Evolutionary conservation across 2,113 vertebrate species (phyloP), one percentile per base, ranked within the genome.

Genomic region (Rhagologus leucostigma): DNA sequence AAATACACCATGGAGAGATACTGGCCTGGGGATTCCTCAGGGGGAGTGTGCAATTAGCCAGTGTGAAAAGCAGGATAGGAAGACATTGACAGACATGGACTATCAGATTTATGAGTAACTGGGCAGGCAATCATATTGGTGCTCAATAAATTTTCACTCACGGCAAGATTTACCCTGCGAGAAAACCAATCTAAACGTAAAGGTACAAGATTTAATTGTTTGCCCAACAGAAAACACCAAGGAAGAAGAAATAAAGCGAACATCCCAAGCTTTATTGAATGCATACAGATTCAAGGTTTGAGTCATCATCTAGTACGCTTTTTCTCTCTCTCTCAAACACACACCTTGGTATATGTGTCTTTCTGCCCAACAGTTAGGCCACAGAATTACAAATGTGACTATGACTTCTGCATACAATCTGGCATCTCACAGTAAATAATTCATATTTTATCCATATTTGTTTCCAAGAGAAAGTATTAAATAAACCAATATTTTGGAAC

Each of bases 91-190:
- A 89, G 69, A 75, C 26, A 24, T 33, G 57, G 30, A 50, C 52
- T 82, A 64, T 7, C 85, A 78, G 97, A 95, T 89, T 80, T 65
- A 93, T 92, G 30, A 93, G 68, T 68, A 94, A 69, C 35, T 37
- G 91, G 52, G 44, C 33, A 94, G 65, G 9, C 35, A 80, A 37
- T 75, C 20, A 87, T 68, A 84, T 56, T 60, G 39, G 47, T 59
- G 53, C 42, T 94, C 39, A 82, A 35, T 57, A 82, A 79, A 87
- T 55, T 87, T 95, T 65, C 88, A 73, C 49, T 91, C 49, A 67
- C 27, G 35, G 35, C 30, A 90, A 71, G 18, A 89, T 74, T 85
- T 92, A 94, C 84, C 90, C 70, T 62, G 41, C 79, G 62, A 67
- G 59, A 83, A 93, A 83, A 78, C 7, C 12, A 81, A 37, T 91